Evolutionary conservation across 1,140 invertebrate genomes (phyloP), one percentile per base, ranked within the genome.

Genomic region (Lordiphosa stackelbergi): DNA sequence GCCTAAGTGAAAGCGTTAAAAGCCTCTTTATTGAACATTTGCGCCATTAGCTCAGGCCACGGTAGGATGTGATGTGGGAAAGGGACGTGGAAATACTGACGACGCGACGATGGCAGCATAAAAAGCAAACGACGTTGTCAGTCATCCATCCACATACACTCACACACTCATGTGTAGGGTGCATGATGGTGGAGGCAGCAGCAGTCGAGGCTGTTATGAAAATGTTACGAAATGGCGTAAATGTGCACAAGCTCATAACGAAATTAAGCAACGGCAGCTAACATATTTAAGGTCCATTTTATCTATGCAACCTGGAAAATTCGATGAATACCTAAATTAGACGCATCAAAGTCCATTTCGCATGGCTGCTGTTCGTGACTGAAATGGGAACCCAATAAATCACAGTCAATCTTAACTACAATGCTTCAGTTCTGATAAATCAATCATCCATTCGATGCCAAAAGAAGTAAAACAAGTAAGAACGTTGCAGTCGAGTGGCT

Each of bases 1-100:
- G 28, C 28, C 28, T 31, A 31, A 46, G 46, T 7, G 55, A 51
- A 46, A 41, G 56, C 73, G 77, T 75, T 83, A 83, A 83, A 83
- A 83, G 77, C 77, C 72, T 73, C 77, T 83, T 83, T 83, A 83
- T 83, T 83, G 77, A 83, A 77, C 77, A 83, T 83, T 83, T 83
- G 60, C 77, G 73, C 73, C 77, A 83, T 83, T 83, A 83, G 75
- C 49, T 45, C 49, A 46, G 69, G 45, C 59, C 63, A 71, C 46
- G 65, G 54, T 46, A 63, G 35, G 58, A 60, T 43, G 47, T n/a
- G 16, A 11, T 45, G 42, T 36, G 8, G 8, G 24, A 7, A n/a
- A 42, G 7, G 31, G 40, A 45, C 2, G 1, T 10, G 11, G 35
- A 31, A 22, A 5, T 43, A 36, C 66, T 55, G 69, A 79, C 70